A percentile compares a stretch with the other conserved stretches of the same genome.
phyloP scores from a whole-genome alignment of 2,113 vertebrate species.

The Tympanuchus pallidicinctus region DNA sequence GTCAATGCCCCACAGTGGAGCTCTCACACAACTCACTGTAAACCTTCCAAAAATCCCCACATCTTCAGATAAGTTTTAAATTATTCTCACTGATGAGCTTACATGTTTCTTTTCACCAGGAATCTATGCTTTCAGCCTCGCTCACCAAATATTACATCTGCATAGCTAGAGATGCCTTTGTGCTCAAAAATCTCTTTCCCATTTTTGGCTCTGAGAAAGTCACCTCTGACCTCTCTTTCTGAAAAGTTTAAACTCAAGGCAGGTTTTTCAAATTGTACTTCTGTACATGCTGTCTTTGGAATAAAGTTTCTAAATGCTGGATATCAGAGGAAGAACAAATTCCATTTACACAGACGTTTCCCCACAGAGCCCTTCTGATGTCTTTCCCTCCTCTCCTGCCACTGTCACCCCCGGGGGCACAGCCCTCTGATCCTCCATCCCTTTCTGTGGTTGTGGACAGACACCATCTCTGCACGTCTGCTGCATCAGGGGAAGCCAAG shows the following conservation, averaged over 20 bases:
- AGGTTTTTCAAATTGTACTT: not conserved
- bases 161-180: not conserved
- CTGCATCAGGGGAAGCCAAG: not conserved
- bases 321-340: slow-evolving; percentile 32
- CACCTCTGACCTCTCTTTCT: slow-evolving; percentile 12
- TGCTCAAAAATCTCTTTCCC: not conserved
- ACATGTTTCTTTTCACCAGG: not conserved
- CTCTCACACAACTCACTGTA: not conserved
- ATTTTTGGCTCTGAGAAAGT: not conserved
- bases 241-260: not conserved
- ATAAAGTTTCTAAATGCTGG: not conserved
- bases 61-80: not conserved
- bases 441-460: not conserved
- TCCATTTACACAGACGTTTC: not conserved
- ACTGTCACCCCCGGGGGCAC: not conserved
- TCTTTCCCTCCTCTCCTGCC: not conserved
- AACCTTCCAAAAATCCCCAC: not conserved
- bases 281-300: slow-evolving; percentile 30
- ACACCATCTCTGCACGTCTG: not conserved
- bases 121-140: not conserved
- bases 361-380: slow-evolving; percentile 9
- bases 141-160: not conserved
- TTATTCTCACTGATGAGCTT: not conserved
- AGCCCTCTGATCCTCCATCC: slow-evolving; percentile 20
- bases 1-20: not conserved